phyloP scores from a whole-genome alignment of 2,888 invertebrate species.

The Archips crataeganus region DNA sequence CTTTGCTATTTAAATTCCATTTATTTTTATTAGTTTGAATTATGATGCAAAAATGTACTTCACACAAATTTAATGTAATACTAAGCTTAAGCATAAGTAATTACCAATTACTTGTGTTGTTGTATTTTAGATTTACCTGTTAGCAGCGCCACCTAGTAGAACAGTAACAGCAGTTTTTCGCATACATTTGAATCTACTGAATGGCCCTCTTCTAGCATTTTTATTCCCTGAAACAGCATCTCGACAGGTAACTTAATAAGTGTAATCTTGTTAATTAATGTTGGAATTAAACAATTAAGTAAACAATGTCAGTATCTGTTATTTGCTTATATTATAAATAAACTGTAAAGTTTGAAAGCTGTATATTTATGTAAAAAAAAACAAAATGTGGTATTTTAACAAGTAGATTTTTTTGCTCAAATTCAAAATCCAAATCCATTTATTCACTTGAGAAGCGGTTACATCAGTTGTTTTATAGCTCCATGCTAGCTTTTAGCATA shows the following conservation, averaged over 20 bases:
- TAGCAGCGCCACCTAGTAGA: constrained; percentile 94
- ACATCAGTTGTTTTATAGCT: too few species aligned
- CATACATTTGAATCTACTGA: constrained; percentile 96
- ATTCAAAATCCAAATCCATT: too few species aligned
- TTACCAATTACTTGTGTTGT: constrained; percentile 29
- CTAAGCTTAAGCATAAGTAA: background rate
- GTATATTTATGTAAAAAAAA: too few species aligned
- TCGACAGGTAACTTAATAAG: constrained; percentile 87
- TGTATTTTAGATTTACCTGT: constrained; percentile 92
- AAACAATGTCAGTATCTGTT: too few species aligned
- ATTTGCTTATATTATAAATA: too few species aligned
- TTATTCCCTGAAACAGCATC: constrained; percentile 98
- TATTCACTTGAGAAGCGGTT: too few species aligned
- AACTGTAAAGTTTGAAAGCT: too few species aligned
- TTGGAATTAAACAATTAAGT: too few species aligned
- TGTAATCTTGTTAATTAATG: too few species aligned
- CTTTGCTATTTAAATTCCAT: background rate
- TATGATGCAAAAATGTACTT: background rate
- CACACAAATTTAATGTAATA: background rate
- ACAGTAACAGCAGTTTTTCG: constrained; percentile 93
- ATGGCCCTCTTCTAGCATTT: constrained; percentile 97
- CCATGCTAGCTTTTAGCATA: too few species aligned
- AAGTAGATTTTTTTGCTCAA: too few species aligned
- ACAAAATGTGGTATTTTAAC: too few species aligned
- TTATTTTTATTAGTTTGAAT: background rate